phyloP scores from a whole-genome alignment of 2,113 vertebrate species.

The Cyprinodon variegatus region DNA sequence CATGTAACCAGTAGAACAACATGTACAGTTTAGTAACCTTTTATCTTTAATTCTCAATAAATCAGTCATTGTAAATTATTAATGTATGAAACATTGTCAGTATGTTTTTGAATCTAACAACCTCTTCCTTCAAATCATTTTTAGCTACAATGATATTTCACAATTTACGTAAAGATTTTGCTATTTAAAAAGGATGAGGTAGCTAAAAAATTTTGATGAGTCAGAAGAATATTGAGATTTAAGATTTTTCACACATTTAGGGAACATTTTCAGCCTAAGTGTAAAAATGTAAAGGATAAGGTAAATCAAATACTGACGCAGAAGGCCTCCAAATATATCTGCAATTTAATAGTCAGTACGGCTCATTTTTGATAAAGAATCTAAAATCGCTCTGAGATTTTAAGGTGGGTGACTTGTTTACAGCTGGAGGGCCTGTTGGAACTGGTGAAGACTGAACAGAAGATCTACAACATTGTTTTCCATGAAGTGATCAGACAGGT shows the following conservation, averaged over 20 bases:
- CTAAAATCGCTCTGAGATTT: neutral
- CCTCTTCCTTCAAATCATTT: neutral
- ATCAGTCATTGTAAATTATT: neutral
- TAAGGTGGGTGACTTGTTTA: constrained; percentile 2
- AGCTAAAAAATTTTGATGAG: neutral
- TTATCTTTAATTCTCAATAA: neutral
- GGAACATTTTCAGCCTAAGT: neutral
- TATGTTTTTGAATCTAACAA: neutral
- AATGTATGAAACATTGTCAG: neutral
- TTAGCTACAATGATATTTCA: neutral
- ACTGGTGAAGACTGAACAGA: constrained; percentile 85
- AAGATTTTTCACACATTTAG: neutral
- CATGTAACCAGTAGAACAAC: neutral
- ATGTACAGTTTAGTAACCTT: neutral
- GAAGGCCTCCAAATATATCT: neutral
- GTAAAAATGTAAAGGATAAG: neutral
- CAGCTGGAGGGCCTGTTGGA: constrained; percentile 87
- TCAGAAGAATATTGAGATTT: neutral
- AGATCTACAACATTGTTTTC: constrained; percentile 89
- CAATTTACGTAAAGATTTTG: neutral
- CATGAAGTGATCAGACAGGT: constrained; percentile 92
- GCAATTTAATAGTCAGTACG: neutral
- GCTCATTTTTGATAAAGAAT: neutral
- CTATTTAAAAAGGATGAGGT: neutral
- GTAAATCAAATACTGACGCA: neutral